Evolutionary conservation across 2,888 invertebrate genomes (phyloP).

Genomic region (Ramazzottius varieornatus): DNA sequence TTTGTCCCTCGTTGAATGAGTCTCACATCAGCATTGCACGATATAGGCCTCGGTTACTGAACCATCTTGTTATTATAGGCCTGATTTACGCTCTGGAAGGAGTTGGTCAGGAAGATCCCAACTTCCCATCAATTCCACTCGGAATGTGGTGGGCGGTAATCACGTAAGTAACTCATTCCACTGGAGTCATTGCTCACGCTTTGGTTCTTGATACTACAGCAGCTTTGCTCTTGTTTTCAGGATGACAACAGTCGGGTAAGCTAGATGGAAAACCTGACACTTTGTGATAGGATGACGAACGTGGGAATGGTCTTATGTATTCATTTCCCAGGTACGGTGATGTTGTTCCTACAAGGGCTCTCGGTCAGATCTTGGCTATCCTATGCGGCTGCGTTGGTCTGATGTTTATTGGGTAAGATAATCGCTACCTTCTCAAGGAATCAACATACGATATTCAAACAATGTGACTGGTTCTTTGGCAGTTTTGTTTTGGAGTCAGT

Average conservation of each 20-base stretch:
- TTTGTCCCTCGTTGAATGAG: no score
- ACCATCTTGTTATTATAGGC: no score
- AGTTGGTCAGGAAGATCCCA: not conserved
- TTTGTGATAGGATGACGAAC: no score
- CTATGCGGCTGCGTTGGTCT: not conserved
- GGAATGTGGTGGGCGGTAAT: conserved; percentile 1
- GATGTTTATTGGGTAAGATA: not conserved
- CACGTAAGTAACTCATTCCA: not conserved
- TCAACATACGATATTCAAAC: no score
- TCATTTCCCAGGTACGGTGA: not conserved
- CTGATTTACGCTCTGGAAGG: not conserved
- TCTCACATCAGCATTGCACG: no score
- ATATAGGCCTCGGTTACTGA: no score
- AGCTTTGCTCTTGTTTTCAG: no score
- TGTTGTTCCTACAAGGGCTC: not conserved
- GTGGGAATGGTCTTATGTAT: no score
- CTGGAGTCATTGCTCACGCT: no score
- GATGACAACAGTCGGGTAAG: not conserved
- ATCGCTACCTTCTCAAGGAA: not conserved
- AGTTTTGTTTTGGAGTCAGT: not conserved
- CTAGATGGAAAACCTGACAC: not conserved
- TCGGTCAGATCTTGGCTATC: not conserved
- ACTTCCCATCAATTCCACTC: not conserved
- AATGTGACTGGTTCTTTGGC: no score
- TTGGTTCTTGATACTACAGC: no score